Percentiles rank a stretch among this genome's conserved stretches.
phyloP scores from a whole-genome alignment of 2,888 invertebrate genomes.

The Drosophila falleni region DNA sequence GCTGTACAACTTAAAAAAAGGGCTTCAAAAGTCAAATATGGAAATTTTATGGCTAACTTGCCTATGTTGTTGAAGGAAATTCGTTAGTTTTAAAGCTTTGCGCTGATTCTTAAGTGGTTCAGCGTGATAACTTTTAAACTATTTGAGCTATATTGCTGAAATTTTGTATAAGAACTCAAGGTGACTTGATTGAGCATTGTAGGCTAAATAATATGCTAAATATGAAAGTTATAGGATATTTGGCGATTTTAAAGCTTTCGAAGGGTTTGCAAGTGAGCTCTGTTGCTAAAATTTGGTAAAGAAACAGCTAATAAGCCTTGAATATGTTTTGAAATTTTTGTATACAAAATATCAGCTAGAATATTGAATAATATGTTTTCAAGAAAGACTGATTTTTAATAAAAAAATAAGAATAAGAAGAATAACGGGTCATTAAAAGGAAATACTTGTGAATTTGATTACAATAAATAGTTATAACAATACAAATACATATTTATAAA shows the following conservation, averaged over 20 bases:
- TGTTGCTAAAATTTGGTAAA: background rate
- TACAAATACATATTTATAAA: too few relatives aligned
- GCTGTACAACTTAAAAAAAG: constrained; percentile 4
- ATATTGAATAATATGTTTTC: background rate
- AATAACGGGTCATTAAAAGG: background rate
- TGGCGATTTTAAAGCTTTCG: background rate
- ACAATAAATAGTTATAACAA: too few relatives aligned
- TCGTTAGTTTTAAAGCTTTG: constrained; percentile 6
- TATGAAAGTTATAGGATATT: background rate
- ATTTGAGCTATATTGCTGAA: background rate
- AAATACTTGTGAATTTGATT: background rate
- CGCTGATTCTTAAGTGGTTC: constrained; percentile 1
- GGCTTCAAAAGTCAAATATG: constrained; percentile 4
- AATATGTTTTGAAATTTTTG: too few relatives aligned
- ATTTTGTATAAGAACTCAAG: background rate
- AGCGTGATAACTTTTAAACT: background rate
- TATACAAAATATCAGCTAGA: background rate
- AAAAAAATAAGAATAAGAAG: too few relatives aligned
- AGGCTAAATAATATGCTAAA: background rate
- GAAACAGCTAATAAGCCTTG: background rate
- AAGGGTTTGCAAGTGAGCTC: background rate
- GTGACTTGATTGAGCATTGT: background rate
- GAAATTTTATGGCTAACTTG: constrained; percentile 16
- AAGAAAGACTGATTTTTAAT: too few relatives aligned
- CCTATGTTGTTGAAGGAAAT: constrained; percentile 6